Evolutionary conservation across 1,140 invertebrate genomes (phyloP), one percentile per base, ranked within the genome.

Genomic region (Zaprionus inermis): DNA sequence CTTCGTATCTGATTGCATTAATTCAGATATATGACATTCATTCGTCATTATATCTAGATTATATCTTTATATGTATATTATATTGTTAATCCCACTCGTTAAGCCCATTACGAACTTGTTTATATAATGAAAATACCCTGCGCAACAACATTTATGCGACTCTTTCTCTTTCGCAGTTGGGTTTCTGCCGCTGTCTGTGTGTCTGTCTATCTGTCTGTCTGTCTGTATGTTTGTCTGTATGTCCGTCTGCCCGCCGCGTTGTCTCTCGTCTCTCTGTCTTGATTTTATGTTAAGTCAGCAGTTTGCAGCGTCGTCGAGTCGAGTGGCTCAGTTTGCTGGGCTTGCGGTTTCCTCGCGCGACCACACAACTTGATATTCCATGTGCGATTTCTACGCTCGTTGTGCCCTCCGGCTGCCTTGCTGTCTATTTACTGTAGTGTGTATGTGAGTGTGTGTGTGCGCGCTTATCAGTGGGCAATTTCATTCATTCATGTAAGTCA

Each of bases 401-500:
- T 2, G 36, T n/a, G 14, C 6, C n/a, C 6, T 41, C 38, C 38
- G 14, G 0, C n/a, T 16, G 6, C 1, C 6, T 44, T 16, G 6
- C 38, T 58, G 10, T 46, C 22, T 61, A 11, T 57, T 22, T 6
- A 14, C 12, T 24, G 38, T 60, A 3, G 6, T 38, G 18, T 16
- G 22, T 28, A n/a, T 41, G 10, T 46, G 54, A 56, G 22, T 44
- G 7, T 67, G 64, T 57, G 18, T 49, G 12, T 58, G 30, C 36
- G 20, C 12, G 36, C 51, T 82, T 84, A 84, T 84, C 81, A 84
- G 73, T 63, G 55, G 52, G 58, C 54, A 76, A 64, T 72, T 80
- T 84, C 81, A 84, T 84, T 84, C 81, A 84, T 84, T 84, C 81
- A 84, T 84, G 81, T 84, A 84, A 84, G 81, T 84, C 77, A 77